Evolutionary conservation across 1,140 invertebrate genomes (phyloP), one percentile per base, ranked within the genome.

Genomic region (Aphelenchoides fujianensis): DNA sequence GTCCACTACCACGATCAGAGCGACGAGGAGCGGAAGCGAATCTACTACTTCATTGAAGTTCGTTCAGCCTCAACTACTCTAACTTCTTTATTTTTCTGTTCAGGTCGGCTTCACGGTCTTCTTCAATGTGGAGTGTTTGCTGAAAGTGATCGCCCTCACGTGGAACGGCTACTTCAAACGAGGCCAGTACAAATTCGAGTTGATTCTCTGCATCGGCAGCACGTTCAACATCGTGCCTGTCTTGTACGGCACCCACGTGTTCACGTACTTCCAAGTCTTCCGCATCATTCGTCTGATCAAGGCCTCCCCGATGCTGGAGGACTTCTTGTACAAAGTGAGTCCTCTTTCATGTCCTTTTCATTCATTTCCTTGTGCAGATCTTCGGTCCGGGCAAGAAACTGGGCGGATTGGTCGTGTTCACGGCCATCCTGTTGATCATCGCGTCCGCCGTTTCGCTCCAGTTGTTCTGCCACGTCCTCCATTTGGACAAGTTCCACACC

Each of bases 361-460:
- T n/a, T n/a, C n/a, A n/a, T n/a, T 27, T 32, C 37, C 28, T 68
- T 31, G 79, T 79, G 68, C 74, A 88, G 88, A 98, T 98, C 78
- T 99, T 99, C 87, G 96, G 97, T 1, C 96, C 97, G 0, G 95
- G 95, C 27, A 98, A 97, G 86, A 99, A 99, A 86, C 86, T 99
- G 2, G 97, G 97, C 2, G 95, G 93, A 80, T 88, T 99, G 0
- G 96, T 99, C 53, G 93, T 98, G 79, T 98, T 99, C 85, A 99
- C 97, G 32, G 97, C 98, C 92, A 97, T 95, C 85, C 89, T 99
- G 79, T 87, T 99, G 35, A 93, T 99, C 68, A 97, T 99, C 82
- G 97, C 95, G 36, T 98, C 96, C 0, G 94, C 92, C 71, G 97
- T 99, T 81, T 97, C 94, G 36, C 95, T 99, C 91, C 97, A 99